A percentile compares a stretch with the other conserved stretches of the same genome.
phyloP scores from a whole-genome alignment of 2,797 vertebrate genomes.

The Artibeus lituratus region DNA sequence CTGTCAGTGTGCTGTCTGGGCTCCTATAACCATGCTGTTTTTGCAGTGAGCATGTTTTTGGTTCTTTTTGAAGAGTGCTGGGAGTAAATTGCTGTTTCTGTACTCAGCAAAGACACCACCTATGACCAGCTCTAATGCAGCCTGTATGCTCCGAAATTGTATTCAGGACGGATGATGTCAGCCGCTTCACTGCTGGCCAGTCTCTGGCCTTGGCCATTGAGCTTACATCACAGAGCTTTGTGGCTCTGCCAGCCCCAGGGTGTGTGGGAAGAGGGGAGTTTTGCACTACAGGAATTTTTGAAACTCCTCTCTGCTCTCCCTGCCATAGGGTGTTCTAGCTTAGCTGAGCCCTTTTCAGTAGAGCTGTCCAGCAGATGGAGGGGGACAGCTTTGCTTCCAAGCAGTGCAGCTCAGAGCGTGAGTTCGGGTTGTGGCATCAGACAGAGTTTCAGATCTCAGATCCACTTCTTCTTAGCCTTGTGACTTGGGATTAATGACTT shows the following conservation, averaged over 20 bases:
- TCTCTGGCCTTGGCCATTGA: slow-evolving; percentile 24
- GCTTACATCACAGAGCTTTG: slow-evolving; percentile 56
- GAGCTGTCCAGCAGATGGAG: not conserved
- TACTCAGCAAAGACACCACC: slow-evolving; percentile 60
- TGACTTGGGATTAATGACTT: not conserved
- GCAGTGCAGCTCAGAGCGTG: not conserved
- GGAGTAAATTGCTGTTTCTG: slow-evolving; percentile 64
- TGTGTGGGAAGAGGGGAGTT: slow-evolving; percentile 54
- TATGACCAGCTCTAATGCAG: slow-evolving; percentile 59
- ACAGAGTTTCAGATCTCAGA: not conserved
- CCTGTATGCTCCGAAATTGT: slow-evolving; percentile 64
- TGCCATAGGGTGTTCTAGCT: not conserved
- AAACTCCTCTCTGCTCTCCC: not conserved
- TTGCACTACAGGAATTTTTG: slow-evolving; percentile 48
- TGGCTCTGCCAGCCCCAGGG: not conserved
- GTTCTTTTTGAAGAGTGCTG: slow-evolving; percentile 55
- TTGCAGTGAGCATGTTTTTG: slow-evolving; percentile 55
- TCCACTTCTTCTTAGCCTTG: not conserved
- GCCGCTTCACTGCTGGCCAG: slow-evolving; percentile 44
- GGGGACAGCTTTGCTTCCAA: not conserved
- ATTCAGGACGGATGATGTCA: slow-evolving; percentile 71
- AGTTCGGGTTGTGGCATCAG: not conserved
- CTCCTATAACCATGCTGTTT: slow-evolving; percentile 41
- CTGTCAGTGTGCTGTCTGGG: slow-evolving; percentile 21
- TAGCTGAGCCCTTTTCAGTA: not conserved